A percentile compares a stretch with the other conserved stretches of the same genome.
phyloP scores from a whole-genome alignment of 2,888 invertebrate species.

The Horisme vitalbata region DNA sequence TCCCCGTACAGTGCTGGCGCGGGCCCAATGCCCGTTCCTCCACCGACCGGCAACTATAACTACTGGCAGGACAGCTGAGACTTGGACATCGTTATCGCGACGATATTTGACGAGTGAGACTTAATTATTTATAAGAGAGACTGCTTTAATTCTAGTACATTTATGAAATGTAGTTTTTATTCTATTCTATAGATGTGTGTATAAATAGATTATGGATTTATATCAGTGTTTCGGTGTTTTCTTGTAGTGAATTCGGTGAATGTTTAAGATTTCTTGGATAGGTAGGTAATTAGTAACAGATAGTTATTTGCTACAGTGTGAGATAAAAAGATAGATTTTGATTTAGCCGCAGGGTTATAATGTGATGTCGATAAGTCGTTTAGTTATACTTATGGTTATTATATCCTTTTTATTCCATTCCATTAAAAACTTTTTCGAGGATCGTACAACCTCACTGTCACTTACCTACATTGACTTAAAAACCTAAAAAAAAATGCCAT shows the following conservation, averaged over 20 bases:
- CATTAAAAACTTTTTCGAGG: too few relatives aligned
- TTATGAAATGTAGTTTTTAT: constrained; percentile 65
- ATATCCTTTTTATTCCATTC: too few relatives aligned
- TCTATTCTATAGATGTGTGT: constrained; percentile 35
- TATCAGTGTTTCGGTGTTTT: constrained; percentile 3
- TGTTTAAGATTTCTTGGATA: too few relatives aligned
- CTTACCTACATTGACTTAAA: too few relatives aligned
- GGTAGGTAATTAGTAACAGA: too few relatives aligned
- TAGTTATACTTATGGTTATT: too few relatives aligned
- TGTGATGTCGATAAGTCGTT: too few relatives aligned
- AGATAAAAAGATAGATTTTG: too few relatives aligned
- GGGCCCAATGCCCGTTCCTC: constrained; percentile 72
- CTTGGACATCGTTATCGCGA: constrained; percentile 48
- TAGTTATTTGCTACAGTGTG: too few relatives aligned
- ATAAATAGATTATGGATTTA: constrained; percentile 9
- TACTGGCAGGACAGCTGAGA: constrained; percentile 80
- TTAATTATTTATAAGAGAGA: constrained; percentile 47
- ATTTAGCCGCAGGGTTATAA: too few relatives aligned
- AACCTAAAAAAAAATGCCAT: too few relatives aligned
- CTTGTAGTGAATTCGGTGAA: neutral
- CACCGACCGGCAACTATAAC: constrained; percentile 68
- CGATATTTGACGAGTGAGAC: constrained; percentile 42
- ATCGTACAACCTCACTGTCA: too few relatives aligned
- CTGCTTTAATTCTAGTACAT: constrained; percentile 61
- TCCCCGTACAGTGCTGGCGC: constrained; percentile 71